Evolutionary conservation across 2,888 invertebrate genomes (phyloP).

Genomic region (Cephus pulcher): DNA sequence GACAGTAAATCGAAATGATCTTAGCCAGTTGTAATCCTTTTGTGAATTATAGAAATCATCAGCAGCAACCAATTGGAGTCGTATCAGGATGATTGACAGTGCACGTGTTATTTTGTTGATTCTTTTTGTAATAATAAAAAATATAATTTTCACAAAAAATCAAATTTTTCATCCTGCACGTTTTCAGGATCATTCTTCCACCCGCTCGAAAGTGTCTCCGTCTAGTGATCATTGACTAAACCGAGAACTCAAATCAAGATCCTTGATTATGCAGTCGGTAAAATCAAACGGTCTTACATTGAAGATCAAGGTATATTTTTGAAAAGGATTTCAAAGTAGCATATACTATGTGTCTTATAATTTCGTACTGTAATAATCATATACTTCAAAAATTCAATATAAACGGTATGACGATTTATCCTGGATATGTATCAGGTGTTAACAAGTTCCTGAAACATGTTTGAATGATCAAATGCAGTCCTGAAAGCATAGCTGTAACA

Average conservation of each 20-base stretch:
- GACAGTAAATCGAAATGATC: neutral
- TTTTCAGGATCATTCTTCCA: neutral
- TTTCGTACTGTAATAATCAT: neutral
- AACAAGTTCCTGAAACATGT: neutral
- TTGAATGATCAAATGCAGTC: neutral
- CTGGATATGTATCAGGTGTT: neutral
- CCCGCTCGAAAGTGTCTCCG: slow-evolving; percentile 52
- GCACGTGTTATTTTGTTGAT: neutral
- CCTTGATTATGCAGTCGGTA: slow-evolving; percentile 39
- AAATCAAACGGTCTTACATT: slow-evolving; percentile 29
- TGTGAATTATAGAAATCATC: neutral
- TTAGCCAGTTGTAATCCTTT: neutral
- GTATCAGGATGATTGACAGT: neutral
- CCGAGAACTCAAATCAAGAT: slow-evolving; percentile 6
- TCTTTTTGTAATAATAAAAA: neutral
- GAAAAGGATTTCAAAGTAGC: neutral
- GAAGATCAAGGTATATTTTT: slow-evolving; percentile 19
- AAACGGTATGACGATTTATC: neutral
- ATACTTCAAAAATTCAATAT: neutral
- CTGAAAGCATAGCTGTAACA: neutral
- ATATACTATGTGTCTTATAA: neutral
- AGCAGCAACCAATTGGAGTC: neutral
- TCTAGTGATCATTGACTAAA: slow-evolving; percentile 54
- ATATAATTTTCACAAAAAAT: neutral
- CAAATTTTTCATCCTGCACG: neutral